Percentiles rank a stretch among this genome's conserved stretches.
Evolutionary conservation across 2,113 vertebrate species (phyloP).

Genomic region (Lanius collurio): DNA sequence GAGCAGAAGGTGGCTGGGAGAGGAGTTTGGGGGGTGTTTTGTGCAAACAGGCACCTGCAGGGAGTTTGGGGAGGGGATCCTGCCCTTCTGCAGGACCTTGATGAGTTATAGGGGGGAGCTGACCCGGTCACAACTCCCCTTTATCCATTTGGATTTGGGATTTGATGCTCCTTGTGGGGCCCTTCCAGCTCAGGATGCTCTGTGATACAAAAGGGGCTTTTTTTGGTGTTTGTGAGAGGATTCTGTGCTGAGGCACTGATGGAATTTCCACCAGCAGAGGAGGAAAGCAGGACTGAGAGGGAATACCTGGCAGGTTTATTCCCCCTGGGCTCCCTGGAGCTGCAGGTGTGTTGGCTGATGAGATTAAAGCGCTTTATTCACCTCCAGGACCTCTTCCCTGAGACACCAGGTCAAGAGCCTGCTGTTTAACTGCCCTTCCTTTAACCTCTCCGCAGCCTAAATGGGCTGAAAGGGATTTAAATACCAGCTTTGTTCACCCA

Average conservation of each 20-base stretch:
- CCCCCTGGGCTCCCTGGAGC: not conserved
- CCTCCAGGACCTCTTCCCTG: not conserved
- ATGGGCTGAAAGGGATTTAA: not conserved
- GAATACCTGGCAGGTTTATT: not conserved
- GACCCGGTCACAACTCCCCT: not conserved
- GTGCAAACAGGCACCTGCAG: not conserved
- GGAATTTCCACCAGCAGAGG: not conserved
- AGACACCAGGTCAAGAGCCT: not conserved
- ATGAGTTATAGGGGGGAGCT: not conserved
- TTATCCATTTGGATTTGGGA: rapidly evolving
- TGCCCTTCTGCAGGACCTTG: not conserved
- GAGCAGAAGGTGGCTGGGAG: too few species aligned
- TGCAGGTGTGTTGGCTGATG: not conserved
- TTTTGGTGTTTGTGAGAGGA: not conserved
- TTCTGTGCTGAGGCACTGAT: not conserved
- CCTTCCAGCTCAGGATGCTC: not conserved
- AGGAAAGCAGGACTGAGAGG: not conserved
- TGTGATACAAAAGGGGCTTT: not conserved
- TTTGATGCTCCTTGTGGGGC: not conserved
- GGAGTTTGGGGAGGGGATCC: not conserved
- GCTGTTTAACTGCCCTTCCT: not conserved
- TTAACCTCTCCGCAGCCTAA: not conserved
- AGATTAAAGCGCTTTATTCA: not conserved
- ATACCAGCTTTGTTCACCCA: not conserved
- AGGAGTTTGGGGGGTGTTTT: not conserved